Conservation (phyloP, 2,113 vertebrate genomes). For the Orthonyx spaldingii region DNA sequence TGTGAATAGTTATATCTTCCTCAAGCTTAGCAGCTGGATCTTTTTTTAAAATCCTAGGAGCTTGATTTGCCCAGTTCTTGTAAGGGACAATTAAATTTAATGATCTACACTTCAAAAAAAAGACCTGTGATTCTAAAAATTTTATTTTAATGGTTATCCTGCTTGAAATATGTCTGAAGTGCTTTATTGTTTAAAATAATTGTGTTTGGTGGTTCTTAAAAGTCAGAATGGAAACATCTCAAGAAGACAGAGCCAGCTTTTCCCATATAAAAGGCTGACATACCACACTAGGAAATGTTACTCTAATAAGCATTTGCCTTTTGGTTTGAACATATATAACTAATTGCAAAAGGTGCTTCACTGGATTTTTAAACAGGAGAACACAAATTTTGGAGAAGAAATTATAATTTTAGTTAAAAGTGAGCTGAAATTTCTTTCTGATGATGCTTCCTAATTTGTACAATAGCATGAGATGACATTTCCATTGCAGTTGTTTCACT, state of each 20-base stretch:
- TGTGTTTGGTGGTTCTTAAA: neutral
- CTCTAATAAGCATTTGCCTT: neutral
- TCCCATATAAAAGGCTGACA: neutral
- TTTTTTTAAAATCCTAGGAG: neutral
- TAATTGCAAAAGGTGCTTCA: neutral
- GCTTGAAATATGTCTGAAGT: neutral
- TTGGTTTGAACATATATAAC: neutral
- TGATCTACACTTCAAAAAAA: neutral
- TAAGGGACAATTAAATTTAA: neutral
- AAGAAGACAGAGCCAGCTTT: neutral
- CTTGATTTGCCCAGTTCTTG: neutral
- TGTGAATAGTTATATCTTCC: neutral
- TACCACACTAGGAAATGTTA: neutral
- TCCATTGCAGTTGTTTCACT: neutral
- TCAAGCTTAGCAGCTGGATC: neutral
- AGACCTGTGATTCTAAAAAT: neutral
- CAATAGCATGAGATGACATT: neutral
- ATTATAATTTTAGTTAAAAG: neutral
- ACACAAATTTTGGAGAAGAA: neutral
- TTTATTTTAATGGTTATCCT: neutral
- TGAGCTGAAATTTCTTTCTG: neutral
- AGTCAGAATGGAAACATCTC: neutral
- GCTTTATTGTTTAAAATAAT: neutral
- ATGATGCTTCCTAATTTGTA: neutral
- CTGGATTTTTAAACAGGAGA: neutral